Conservation (phyloP, 2,797 vertebrate genomes). For the Cynodonichthys magdalenae region DNA sequence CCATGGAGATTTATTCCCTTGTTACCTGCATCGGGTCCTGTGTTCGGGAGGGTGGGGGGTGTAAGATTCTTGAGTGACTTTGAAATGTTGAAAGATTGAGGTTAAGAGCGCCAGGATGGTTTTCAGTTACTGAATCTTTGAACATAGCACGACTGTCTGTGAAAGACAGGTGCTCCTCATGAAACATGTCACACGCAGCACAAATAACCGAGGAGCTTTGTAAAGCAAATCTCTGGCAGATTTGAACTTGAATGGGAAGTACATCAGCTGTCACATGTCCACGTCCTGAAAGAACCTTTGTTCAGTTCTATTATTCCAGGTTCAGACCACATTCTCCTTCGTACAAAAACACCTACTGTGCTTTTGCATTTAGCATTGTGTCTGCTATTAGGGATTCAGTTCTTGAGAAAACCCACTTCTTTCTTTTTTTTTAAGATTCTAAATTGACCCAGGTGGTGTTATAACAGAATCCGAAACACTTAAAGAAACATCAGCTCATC, state of each 20-base stretch:
- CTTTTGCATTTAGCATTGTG: not conserved
- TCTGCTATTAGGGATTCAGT: conserved; percentile 14
- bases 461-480: not conserved
- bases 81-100: conserved; percentile 78
- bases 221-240: conserved; percentile 55
- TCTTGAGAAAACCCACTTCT: not conserved
- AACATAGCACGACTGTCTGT: conserved; percentile 44
- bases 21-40: conserved; percentile 51
- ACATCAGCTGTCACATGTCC: conserved; percentile 35
- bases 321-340: conserved; percentile 16
- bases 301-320: conserved; percentile 29
- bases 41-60: conserved; percentile 28
- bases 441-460: conserved; percentile 4
- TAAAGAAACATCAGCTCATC: not conserved
- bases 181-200: conserved; percentile 41
- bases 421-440: conserved; percentile 6
- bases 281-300: conserved; percentile 38
- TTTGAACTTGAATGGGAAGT: conserved; percentile 34
- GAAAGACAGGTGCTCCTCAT: conserved; percentile 62
- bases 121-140: conserved; percentile 57
- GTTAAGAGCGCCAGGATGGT: conserved; percentile 68
- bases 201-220: conserved; percentile 41
- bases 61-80: conserved; percentile 50
- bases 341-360: conserved; percentile 5
- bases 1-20: conserved; percentile 37